Conservation (phyloP, 2,113 vertebrate species). For the cattle (Bos taurus) region ARS-UCD2.0 NC_082638.1:6637501-6638000, state of each 20-base stretch:
- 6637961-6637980: background rate
- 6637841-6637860: rapidly evolving
- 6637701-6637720: background rate
- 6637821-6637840: rapidly evolving
- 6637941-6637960: background rate
- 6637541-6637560: rapidly evolving
- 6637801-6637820: rapidly evolving
- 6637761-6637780: background rate
- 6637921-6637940: background rate
- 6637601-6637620: rapidly evolving
- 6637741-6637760: background rate
- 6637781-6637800: background rate
- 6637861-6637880: background rate
- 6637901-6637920: background rate
- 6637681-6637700: background rate
- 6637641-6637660: background rate
- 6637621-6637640: background rate
- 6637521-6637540: rapidly evolving
- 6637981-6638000: background rate
- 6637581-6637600: rapidly evolving
- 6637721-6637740: background rate
- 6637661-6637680: background rate
- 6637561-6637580: rapidly evolving
- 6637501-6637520: rapidly evolving
- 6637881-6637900: background rate